Conservation (phyloP, 2,113 vertebrate species). For the Dipodomys merriami region DNA sequence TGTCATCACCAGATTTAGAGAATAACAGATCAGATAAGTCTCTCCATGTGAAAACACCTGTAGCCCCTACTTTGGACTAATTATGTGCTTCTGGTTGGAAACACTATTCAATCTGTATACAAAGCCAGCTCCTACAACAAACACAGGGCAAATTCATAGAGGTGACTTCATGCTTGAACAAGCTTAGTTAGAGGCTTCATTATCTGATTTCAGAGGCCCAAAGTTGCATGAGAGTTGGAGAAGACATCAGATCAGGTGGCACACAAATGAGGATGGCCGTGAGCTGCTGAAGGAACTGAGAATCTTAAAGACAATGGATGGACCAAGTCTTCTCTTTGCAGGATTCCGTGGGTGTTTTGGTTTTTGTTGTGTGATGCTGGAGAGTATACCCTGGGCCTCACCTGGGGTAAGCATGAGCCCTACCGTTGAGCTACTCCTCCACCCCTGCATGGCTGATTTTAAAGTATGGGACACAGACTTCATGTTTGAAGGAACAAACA, state of each 20-base stretch:
- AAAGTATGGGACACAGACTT: neutral
- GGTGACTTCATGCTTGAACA: neutral
- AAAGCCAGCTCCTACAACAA: neutral
- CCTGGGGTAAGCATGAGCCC: neutral
- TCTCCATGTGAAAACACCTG: neutral
- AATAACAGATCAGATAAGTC: neutral
- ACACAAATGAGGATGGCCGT: neutral
- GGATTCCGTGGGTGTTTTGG: neutral
- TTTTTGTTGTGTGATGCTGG: neutral
- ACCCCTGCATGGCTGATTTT: neutral
- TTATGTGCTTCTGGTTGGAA: neutral
- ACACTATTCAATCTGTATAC: neutral
- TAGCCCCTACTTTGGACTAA: neutral
- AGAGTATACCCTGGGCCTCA: neutral
- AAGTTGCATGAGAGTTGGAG: neutral
- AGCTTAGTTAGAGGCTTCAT: neutral
- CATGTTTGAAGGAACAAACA: neutral
- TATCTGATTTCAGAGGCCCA: neutral
- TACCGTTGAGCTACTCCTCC: neutral
- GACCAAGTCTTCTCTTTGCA: rapidly evolving
- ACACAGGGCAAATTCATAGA: neutral
- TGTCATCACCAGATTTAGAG: neutral
- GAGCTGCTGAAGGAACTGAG: rapidly evolving
- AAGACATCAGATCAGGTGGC: neutral
- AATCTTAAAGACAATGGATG: rapidly evolving